Conservation (phyloP, 2,888 invertebrate species). For the Neoitamus cyanurus region DNA sequence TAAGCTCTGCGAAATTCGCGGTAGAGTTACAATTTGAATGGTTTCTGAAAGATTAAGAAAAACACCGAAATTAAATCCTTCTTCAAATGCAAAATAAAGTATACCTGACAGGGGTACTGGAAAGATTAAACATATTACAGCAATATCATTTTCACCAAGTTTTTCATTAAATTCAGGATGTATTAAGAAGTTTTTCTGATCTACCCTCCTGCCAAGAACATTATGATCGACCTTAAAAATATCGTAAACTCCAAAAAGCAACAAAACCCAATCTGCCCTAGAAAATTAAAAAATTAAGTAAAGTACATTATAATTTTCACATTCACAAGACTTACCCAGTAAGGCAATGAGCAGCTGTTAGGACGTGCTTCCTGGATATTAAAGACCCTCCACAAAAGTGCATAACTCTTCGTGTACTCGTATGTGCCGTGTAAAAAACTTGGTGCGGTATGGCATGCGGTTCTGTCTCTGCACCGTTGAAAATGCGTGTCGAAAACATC, state of each 20-base stretch:
- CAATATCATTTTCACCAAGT: neutral
- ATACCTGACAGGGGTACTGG: neutral
- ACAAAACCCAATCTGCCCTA: conserved; percentile 39
- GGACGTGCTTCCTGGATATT: conserved; percentile 57
- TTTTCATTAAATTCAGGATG: neutral
- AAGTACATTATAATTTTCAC: neutral
- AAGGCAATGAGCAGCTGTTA: conserved; percentile 63
- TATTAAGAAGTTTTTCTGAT: neutral
- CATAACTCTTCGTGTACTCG: conserved; percentile 49
- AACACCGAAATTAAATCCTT: too few relatives aligned
- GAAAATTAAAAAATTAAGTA: neutral
- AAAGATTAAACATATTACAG: neutral
- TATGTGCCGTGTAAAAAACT: conserved; percentile 58
- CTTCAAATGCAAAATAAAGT: too few relatives aligned
- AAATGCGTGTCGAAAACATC: neutral
- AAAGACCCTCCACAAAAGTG: conserved; percentile 61
- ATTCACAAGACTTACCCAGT: conserved; percentile 58
- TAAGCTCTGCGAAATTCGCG: neutral
- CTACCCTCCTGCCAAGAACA: neutral
- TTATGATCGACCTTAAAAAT: neutral
- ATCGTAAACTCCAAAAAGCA: neutral
- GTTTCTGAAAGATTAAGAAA: neutral
- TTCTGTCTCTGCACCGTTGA: conserved; percentile 56
- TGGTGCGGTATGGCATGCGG: conserved; percentile 62
- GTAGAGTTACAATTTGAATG: neutral